Evolutionary conservation across 2,888 invertebrate genomes (phyloP).

Genomic region (Peribatodes rhomboidaria): DNA sequence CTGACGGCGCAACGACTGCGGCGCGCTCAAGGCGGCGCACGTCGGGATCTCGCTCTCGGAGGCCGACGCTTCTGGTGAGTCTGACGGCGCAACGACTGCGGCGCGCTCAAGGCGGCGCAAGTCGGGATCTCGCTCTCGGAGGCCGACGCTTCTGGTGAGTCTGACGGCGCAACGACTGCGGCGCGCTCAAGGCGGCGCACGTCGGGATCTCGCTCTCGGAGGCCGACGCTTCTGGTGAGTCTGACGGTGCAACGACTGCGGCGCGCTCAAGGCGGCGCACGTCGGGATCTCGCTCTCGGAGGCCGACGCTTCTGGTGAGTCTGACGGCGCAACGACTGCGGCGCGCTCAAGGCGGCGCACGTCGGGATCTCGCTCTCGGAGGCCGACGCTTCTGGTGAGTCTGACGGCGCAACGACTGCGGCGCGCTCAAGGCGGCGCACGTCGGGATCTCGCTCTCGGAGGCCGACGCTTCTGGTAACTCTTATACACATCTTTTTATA

Average conservation of each 20-base stretch:
- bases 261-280: neutral
- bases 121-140: constrained; percentile 95
- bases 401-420: no score
- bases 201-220: constrained; percentile 95
- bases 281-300: constrained; percentile 95
- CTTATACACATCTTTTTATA: no score
- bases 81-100: no score
- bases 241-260: no score
- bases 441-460: constrained; percentile 95
- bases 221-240: constrained; percentile 90
- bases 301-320: constrained; percentile 90
- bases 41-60: constrained; percentile 95
- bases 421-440: neutral
- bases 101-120: neutral
- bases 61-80: constrained; percentile 90
- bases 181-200: neutral
- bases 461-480: constrained; percentile 90
- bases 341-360: neutral
- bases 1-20: no score
- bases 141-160: constrained; percentile 90
- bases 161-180: no score
- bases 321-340: no score
- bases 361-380: constrained; percentile 95
- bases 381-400: constrained; percentile 90
- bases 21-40: neutral